A percentile compares a stretch with the other conserved stretches of the same genome.
Evolutionary conservation across 2,113 vertebrate species (phyloP).

Genomic region (Phrynosoma blainvillii): DNA sequence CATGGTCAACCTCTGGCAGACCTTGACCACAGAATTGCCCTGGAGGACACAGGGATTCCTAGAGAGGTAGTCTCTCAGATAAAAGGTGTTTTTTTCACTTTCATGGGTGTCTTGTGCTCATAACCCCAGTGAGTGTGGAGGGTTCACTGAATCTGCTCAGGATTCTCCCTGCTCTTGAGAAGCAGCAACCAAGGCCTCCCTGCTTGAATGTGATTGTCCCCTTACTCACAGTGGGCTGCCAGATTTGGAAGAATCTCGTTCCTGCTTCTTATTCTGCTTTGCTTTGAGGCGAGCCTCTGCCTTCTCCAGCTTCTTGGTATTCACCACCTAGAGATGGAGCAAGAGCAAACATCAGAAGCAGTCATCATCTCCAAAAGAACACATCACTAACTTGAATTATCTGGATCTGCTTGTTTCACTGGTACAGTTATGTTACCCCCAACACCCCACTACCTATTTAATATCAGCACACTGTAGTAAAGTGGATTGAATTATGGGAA

Average conservation of each 20-base stretch:
- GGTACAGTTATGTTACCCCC: background rate
- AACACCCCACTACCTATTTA: background rate
- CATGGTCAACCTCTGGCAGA: too few relatives aligned
- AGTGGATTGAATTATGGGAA: background rate
- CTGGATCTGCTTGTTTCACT: background rate
- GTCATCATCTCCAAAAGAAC: background rate
- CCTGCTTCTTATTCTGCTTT: constrained; percentile 91
- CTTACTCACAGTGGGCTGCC: constrained; percentile 80
- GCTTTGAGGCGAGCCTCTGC: constrained; percentile 94
- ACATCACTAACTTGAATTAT: too few relatives aligned
- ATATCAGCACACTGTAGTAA: background rate
- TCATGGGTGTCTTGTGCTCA: too few relatives aligned
- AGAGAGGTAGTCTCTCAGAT: too few relatives aligned
- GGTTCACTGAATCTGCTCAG: background rate
- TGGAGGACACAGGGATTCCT: too few relatives aligned
- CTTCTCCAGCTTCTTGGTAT: constrained; percentile 96
- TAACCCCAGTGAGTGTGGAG: too few relatives aligned
- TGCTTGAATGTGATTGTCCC: background rate
- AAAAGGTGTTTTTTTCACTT: too few relatives aligned
- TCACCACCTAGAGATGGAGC: constrained; percentile 81
- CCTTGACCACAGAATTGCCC: too few relatives aligned
- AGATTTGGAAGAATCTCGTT: constrained; percentile 85
- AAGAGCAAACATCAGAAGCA: background rate
- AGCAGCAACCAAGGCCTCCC: background rate
- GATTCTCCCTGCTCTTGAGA: background rate